A percentile compares a stretch with the other conserved stretches of the same genome.
Conservation (phyloP, 2,113 vertebrate species). For the Meriones unguiculatus region DNA sequence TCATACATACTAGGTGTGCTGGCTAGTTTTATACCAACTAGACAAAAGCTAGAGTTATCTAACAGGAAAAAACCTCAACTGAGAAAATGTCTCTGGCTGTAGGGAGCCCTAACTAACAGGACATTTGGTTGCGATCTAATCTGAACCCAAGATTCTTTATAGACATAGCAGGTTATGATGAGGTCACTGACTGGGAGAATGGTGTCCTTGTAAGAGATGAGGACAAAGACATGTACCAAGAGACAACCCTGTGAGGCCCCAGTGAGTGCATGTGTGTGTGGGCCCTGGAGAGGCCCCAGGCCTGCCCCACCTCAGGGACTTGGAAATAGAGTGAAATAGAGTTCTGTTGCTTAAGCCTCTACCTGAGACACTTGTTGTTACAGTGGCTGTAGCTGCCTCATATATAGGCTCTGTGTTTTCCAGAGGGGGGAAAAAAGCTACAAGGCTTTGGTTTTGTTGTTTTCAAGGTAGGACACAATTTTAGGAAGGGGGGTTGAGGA, state of each 20-base stretch:
- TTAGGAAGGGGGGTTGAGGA: no score
- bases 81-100: neutral
- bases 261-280: fast-evolving
- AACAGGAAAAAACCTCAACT: neutral
- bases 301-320: neutral
- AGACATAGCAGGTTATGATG: neutral
- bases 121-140: neutral
- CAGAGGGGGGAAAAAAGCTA: fast-evolving
- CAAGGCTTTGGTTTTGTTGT: neutral
- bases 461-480: neutral
- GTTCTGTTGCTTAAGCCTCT: neutral
- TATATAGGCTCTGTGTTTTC: neutral
- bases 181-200: neutral
- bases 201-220: neutral
- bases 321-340: fast-evolving
- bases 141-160: neutral
- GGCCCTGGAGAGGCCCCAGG: neutral
- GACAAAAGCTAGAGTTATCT: neutral
- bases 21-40: neutral
- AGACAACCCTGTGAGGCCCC: neutral
- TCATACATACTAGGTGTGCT: neutral
- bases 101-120: neutral
- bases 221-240: neutral
- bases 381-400: no score
- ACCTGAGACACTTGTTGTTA: no score